Evolutionary conservation across 2,797 vertebrate species (phyloP).

Genomic region (Australoheros facetus): DNA sequence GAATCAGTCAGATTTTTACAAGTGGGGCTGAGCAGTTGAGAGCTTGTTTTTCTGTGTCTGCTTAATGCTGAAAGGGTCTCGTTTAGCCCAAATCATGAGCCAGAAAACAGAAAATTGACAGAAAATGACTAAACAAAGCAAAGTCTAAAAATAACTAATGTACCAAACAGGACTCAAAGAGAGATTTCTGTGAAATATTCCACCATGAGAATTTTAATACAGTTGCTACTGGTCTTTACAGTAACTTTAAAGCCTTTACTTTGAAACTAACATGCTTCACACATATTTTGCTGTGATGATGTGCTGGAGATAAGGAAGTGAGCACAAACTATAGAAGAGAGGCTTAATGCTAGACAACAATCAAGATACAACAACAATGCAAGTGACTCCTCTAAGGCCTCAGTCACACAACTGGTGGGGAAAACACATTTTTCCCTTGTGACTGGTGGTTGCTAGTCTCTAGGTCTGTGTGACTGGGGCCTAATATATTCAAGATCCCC

Average conservation of each 20-base stretch:
- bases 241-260: not conserved
- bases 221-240: not conserved
- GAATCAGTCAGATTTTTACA: not conserved
- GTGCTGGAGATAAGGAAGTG: not conserved
- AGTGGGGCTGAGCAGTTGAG: not conserved
- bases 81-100: not conserved
- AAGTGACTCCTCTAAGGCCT: conserved; percentile 1
- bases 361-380: not conserved
- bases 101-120: no score
- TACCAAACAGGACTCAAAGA: not conserved
- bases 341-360: conserved; percentile 6
- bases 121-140: not conserved
- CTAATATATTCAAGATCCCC: conserved; percentile 26
- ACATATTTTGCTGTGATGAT: not conserved
- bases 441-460: no score
- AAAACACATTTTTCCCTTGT: no score
- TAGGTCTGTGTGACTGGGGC: not conserved
- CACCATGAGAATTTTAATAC: not conserved
- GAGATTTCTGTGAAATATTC: not conserved
- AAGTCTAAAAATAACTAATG: not conserved
- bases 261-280: not conserved
- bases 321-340: not conserved
- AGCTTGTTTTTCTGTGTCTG: not conserved
- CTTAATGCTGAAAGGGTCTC: not conserved
- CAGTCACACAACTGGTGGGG: not conserved